Base-by-base conservation (phyloP, 2,797 vertebrate species). In the Luscinia megarhynchos region DNA sequence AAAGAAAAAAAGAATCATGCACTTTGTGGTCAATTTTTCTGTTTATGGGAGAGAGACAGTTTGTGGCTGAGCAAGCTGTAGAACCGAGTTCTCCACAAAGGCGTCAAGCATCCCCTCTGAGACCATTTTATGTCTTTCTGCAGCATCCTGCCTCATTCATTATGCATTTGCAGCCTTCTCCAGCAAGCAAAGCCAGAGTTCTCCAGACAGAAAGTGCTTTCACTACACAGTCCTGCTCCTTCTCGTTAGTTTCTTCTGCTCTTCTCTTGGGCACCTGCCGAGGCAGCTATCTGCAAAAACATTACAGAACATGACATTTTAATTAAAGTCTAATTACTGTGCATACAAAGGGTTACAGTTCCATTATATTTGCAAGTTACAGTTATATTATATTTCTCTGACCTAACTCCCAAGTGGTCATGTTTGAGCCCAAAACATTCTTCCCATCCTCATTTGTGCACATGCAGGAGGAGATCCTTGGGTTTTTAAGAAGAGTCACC, bases 131-230 rank as follows among this genome's bases (percentile, higher is more conserved):
- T 54, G 17, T 59, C 75, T 91, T 74, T 68, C 53, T 89, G 72
- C 50, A 93, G 72, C 34, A 85, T 93, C 53, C 79, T 89, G 61
- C 29, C 55, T 93, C 74, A 93, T 92, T 90, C 80, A 85, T 94
- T 93, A 95, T 83, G 72, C 48, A 89, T 87, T 82, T 95, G 15
- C 77, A 89, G 66, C 48, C 58, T 89, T 74, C 69, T 89, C 38
- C 73, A 81, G 75, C 36, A 46, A 67, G 59, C 12, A 87, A 91
- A 96, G 63, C 48, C 46, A 18, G 43, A 81, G 76, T 69, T 62
- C 63, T 94, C 66, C 67, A 81, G 51, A 59, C 63, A 79, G 66
- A 76, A 88, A 94, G 17, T 3, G 3, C 34, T 64, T 88, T 86
- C 86, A 27, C 53, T 50, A 38, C 20, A 67, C 29, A 69, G 62